These are phyloP conservation scores for Ceratosolen solmsi DNA, from an alignment of 1,140 invertebrate species.

Conservation along the genomic window DNA sequence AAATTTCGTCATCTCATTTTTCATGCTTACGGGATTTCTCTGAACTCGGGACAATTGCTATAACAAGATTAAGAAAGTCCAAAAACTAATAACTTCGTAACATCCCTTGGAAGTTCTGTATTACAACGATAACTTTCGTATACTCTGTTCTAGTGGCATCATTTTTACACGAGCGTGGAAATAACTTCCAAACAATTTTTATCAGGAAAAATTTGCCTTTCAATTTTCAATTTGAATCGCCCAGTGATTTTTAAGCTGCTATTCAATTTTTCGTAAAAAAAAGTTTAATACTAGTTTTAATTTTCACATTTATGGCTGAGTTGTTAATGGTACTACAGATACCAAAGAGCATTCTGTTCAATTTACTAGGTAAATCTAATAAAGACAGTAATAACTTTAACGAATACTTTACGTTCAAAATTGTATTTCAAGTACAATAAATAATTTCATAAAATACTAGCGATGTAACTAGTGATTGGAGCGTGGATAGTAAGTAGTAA, in stretches of 20 bases:
- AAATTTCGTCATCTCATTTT: conserved; percentile 10
- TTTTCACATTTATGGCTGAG: too few relatives aligned
- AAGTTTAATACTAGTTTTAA: too few relatives aligned
- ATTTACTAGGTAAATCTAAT: too few relatives aligned
- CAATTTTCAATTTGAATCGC: background rate
- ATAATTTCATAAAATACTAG: too few relatives aligned
- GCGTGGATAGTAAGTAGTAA: too few relatives aligned
- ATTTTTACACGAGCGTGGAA: background rate
- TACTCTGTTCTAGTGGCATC: background rate
- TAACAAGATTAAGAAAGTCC: background rate
- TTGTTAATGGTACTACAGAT: too few relatives aligned
- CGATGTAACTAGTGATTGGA: too few relatives aligned
- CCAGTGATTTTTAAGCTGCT: background rate
- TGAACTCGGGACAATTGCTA: conserved; percentile 15
- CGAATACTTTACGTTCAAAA: too few relatives aligned
- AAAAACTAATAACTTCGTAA: conserved; percentile 3
- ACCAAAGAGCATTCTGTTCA: too few relatives aligned
- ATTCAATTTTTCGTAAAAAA: too few relatives aligned
- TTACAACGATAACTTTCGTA: background rate
- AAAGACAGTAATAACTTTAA: too few relatives aligned
- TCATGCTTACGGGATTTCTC: background rate
- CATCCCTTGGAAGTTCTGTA: background rate
- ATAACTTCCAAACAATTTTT: background rate
- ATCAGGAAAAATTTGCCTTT: background rate
- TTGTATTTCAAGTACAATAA: too few relatives aligned